phyloP scores from a whole-genome alignment of 2,888 invertebrate species.

The Nomada goodeniana region DNA sequence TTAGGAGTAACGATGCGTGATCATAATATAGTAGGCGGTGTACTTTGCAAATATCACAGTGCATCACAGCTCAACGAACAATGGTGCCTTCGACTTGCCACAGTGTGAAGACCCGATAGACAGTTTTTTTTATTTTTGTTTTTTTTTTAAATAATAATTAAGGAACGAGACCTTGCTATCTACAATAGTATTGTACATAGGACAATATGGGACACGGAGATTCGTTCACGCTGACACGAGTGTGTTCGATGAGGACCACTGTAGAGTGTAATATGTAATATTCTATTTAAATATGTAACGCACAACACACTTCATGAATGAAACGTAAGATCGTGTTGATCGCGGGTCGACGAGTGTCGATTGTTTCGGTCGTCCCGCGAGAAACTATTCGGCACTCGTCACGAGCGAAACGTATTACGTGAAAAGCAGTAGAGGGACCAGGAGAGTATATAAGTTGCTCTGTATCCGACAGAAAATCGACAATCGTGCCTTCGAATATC shows the following conservation, averaged over 20 bases:
- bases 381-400: conserved; percentile 36
- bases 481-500: conserved; percentile 77
- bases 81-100: conserved; percentile 83
- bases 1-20: conserved; percentile 36
- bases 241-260: conserved; percentile 71
- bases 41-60: conserved; percentile 59
- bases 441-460: background rate
- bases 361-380: conserved; percentile 37
- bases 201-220: conserved; percentile 61
- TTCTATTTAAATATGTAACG: conserved; percentile 75
- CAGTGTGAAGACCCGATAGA: conserved; percentile 78
- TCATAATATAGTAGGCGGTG: conserved; percentile 53
- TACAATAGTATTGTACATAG: conserved; percentile 81
- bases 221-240: conserved; percentile 69
- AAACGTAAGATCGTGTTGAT: conserved; percentile 6
- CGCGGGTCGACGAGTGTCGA: conserved; percentile 23
- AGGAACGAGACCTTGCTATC: conserved; percentile 80
- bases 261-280: conserved; percentile 75
- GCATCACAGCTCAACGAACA: conserved; percentile 78
- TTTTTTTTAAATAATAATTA: conserved; percentile 57
- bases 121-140: conserved; percentile 51
- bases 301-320: conserved; percentile 50
- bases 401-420: conserved; percentile 1
- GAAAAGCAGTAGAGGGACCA: conserved; percentile 1
- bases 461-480: conserved; percentile 42